Conservation (phyloP, 1,140 invertebrate genomes). For the Magallana ariakensis region DNA sequence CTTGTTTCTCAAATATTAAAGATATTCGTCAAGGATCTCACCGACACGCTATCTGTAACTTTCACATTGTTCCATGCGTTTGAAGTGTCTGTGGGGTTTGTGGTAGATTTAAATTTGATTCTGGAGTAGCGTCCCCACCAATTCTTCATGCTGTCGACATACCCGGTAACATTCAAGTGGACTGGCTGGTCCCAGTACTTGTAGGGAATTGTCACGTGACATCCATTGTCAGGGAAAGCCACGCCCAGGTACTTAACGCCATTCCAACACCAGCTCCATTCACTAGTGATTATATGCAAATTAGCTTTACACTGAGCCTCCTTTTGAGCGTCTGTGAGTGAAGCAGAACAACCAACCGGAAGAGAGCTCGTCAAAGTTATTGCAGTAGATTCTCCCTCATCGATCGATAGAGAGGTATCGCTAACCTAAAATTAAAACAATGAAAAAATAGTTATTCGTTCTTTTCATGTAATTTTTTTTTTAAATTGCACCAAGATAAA, state of each 20-base stretch:
- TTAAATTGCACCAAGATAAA: too few relatives aligned
- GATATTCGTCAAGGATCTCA: not conserved
- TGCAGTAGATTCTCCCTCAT: not conserved
- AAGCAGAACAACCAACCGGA: not conserved
- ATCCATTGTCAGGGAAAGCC: slow-evolving; percentile 6
- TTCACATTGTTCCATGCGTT: not conserved
- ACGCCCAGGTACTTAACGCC: not conserved
- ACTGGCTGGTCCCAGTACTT: slow-evolving; percentile 16
- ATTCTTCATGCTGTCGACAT: not conserved
- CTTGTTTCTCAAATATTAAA: too few relatives aligned
- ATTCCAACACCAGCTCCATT: slow-evolving; percentile 13
- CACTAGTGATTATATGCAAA: slow-evolving; percentile 28
- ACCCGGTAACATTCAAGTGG: not conserved
- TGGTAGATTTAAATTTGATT: not conserved
- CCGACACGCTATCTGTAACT: not conserved
- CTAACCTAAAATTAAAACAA: not conserved
- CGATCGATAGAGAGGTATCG: not conserved
- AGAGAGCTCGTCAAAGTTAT: slow-evolving; percentile 5
- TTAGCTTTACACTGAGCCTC: slow-evolving; percentile 21
- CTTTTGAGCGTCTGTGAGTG: not conserved
- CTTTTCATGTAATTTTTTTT: too few relatives aligned
- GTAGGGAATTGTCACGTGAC: slow-evolving; percentile 12
- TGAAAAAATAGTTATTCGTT: too few relatives aligned
- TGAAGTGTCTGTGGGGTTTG: not conserved
- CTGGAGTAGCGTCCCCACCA: slow-evolving; percentile 11